Evolutionary conservation across 2,113 vertebrate genomes (phyloP).

Genomic region (Upupa epops): DNA sequence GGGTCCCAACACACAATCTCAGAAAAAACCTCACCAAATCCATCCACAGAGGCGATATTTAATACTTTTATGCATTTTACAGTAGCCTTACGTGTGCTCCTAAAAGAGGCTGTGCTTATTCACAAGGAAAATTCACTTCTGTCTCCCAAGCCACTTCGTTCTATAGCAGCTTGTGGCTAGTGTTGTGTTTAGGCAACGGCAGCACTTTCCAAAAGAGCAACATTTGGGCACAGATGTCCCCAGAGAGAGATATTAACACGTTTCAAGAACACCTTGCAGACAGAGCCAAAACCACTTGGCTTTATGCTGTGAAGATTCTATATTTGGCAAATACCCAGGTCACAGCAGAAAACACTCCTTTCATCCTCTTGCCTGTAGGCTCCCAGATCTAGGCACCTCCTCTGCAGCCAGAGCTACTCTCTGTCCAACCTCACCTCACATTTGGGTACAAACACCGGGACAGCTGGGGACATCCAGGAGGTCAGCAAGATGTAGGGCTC

Average conservation of each 20-base stretch:
- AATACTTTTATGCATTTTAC: slow-evolving; percentile 40
- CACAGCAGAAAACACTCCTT: not conserved
- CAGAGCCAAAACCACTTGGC: not conserved
- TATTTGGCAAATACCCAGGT: not conserved
- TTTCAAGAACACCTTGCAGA: not conserved
- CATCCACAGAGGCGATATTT: slow-evolving; percentile 32
- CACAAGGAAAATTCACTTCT: slow-evolving; percentile 19
- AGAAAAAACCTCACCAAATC: not conserved
- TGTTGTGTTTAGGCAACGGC: not conserved
- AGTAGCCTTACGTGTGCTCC: slow-evolving; percentile 6
- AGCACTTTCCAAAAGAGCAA: not conserved
- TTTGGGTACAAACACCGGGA: accelerated
- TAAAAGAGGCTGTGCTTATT: not conserved
- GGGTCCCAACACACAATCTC: not conserved
- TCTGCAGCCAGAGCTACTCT: not conserved
- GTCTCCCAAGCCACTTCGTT: not conserved
- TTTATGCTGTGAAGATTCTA: not conserved
- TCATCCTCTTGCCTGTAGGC: not conserved
- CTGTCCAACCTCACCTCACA: not conserved
- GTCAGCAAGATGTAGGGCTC: not conserved
- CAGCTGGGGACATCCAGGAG: accelerated
- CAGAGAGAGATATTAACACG: not conserved
- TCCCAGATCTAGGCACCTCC: not conserved
- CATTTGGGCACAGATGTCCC: not conserved
- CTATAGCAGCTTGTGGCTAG: not conserved